A percentile compares a stretch with the other conserved stretches of the same genome.
These are phyloP conservation scores for Sebastes iracundus DNA, from an alignment of 2,797 vertebrate genomes.

Conservation along the genomic window DNA sequence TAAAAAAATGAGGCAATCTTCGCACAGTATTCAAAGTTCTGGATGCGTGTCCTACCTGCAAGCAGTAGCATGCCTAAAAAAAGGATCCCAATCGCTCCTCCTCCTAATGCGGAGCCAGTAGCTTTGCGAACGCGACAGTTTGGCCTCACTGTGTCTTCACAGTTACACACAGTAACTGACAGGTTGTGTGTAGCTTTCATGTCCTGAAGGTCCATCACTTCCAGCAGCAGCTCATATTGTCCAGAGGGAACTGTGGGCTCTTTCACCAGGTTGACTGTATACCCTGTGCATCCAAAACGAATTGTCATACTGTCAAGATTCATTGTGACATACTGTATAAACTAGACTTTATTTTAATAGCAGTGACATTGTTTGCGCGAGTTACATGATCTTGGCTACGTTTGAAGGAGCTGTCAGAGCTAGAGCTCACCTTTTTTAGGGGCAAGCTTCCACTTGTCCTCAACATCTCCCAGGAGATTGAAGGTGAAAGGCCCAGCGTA, in stretches of 20 bases:
- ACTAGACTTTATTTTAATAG: neutral
- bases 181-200: constrained; percentile 52
- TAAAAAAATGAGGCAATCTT: neutral
- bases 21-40: neutral
- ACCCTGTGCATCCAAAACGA: constrained; percentile 48
- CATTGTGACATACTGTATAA: neutral
- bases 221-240: constrained; percentile 54
- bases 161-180: constrained; percentile 78
- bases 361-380: neutral
- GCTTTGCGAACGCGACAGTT: constrained; percentile 36
- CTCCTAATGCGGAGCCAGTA: neutral
- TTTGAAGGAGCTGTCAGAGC: too few species aligned
- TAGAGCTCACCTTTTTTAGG: constrained; percentile 59
- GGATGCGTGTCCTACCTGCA: constrained; percentile 60
- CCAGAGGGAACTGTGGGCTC: constrained; percentile 52
- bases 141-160: neutral
- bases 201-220: constrained; percentile 75
- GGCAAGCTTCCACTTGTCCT: constrained; percentile 72
- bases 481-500: constrained; percentile 76
- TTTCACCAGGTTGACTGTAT: constrained; percentile 66
- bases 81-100: constrained; percentile 22
- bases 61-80: constrained; percentile 52
- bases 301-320: neutral
- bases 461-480: constrained; percentile 58
- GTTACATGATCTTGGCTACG: neutral